Evolutionary conservation across 2,888 invertebrate genomes (phyloP), one percentile per base, ranked within the genome.

Genomic region (Leucoma salicis): DNA sequence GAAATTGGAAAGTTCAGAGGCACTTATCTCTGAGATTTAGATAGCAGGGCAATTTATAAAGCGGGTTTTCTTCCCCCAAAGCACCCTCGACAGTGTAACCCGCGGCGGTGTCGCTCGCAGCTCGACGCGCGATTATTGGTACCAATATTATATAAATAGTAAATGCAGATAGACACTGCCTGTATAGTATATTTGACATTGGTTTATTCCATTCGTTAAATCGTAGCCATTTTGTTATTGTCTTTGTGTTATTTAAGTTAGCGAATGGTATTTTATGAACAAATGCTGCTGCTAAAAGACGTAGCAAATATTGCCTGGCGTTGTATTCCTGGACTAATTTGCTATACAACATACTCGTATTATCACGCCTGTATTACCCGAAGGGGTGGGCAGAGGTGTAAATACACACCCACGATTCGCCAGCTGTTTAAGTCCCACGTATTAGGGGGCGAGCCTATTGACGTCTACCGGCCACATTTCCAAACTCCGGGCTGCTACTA

Each of bases 1-100:
- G 80, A 83, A 87, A 89, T 89, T 88, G 88, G 88, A 87, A 87
- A 87, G 87, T 87, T 87, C 82, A 85, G 82, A 70, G 76, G 78
- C 78, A 80, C 82, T 87, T 87, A 86, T 88, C 86, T 85, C 75
- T 74, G 73, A 86, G 86, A 87, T 87, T 85, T 84, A 88, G 85
- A 88, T 88, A 86, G 85, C 86, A 62, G 72, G 79, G 82, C 87
- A 85, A 89, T 88, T 87, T 88, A 88, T 87, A 88, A 86, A 80
- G 80, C 76, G 74, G 73, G 78, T 76, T 74, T 73, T 76, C 73
- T 75, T 74, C 79, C 86, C 85, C 81, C 66, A 74, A 79, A 82
- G 78, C 78, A 74, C 75, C 77, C 79, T 76, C 37, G 46, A 60
- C 78, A 72, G 74, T 77, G 76, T 76, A 72, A 71, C 69, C 66